Conservation (phyloP, 2,113 vertebrate genomes). For the Bos javanicus region DNA sequence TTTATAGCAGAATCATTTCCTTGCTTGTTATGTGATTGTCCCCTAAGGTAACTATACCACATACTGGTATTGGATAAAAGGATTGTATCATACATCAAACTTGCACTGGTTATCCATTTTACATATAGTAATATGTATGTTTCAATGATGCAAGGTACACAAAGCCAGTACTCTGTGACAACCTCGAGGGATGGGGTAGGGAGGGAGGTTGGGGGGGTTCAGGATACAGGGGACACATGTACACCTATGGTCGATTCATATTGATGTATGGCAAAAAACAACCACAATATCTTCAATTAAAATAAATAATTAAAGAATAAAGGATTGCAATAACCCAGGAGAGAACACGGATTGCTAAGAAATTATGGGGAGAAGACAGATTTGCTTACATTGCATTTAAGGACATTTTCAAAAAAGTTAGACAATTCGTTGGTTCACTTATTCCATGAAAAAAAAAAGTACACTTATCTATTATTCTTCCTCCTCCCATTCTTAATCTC, state of each 20-base stretch:
- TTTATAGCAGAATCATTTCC: conserved; percentile 4
- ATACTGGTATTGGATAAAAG: neutral
- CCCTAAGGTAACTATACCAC: neutral
- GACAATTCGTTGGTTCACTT: neutral
- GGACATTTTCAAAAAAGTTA: neutral
- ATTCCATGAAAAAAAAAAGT: neutral
- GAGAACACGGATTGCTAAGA: neutral
- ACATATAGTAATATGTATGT: neutral
- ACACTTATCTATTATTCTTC: neutral
- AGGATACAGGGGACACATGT: neutral
- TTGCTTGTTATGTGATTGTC: neutral
- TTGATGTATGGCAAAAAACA: neutral
- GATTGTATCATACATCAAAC: neutral
- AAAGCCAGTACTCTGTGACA: neutral
- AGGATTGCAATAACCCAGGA: neutral
- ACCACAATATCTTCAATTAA: neutral
- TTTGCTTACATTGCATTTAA: neutral
- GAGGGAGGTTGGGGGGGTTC: neutral
- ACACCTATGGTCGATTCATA: neutral
- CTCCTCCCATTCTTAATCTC: neutral
- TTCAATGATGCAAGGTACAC: neutral
- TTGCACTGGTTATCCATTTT: neutral
- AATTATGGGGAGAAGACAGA: neutral
- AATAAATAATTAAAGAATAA: neutral
- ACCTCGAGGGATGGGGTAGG: neutral